Evolutionary conservation across 2,888 invertebrate species (phyloP).

Genomic region (Meiosimyza decipiens): DNA sequence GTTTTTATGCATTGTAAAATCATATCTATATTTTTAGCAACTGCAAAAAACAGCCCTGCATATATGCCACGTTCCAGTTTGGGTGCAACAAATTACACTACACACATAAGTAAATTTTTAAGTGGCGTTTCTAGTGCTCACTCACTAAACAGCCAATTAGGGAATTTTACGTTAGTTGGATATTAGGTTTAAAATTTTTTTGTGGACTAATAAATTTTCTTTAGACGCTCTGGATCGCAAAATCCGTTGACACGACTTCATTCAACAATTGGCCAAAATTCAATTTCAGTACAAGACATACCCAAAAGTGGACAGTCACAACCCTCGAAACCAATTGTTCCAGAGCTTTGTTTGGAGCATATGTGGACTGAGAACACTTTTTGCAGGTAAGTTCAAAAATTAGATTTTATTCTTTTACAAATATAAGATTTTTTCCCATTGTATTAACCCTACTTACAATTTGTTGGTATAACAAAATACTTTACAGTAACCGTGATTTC

Average conservation of each 20-base stretch:
- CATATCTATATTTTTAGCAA: conserved; percentile 42
- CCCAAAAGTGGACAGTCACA: conserved; percentile 68
- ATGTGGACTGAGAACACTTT: conserved; percentile 83
- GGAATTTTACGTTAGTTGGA: conserved; percentile 56
- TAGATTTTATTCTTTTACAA: background rate
- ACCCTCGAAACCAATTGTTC: conserved; percentile 79
- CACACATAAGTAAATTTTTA: conserved; percentile 54
- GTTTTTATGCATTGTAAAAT: background rate
- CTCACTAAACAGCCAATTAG: conserved; percentile 57
- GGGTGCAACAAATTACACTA: conserved; percentile 52
- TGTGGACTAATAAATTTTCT: conserved; percentile 8
- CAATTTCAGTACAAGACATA: conserved; percentile 64
- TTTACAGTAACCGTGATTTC: conserved; percentile 65
- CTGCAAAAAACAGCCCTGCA: conserved; percentile 52
- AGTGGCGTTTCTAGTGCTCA: conserved; percentile 49
- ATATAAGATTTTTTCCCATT: background rate
- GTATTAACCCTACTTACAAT: background rate
- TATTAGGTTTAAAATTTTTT: conserved; percentile 15
- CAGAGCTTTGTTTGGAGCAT: conserved; percentile 88
- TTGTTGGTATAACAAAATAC: background rate
- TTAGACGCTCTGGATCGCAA: conserved; percentile 59
- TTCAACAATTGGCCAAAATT: conserved; percentile 59
- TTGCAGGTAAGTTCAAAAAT: conserved; percentile 65
- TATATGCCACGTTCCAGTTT: conserved; percentile 55
- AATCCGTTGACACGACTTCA: conserved; percentile 63